phyloP scores from a whole-genome alignment of 2,888 invertebrate species.

The Lasioglossum figueresi region DNA sequence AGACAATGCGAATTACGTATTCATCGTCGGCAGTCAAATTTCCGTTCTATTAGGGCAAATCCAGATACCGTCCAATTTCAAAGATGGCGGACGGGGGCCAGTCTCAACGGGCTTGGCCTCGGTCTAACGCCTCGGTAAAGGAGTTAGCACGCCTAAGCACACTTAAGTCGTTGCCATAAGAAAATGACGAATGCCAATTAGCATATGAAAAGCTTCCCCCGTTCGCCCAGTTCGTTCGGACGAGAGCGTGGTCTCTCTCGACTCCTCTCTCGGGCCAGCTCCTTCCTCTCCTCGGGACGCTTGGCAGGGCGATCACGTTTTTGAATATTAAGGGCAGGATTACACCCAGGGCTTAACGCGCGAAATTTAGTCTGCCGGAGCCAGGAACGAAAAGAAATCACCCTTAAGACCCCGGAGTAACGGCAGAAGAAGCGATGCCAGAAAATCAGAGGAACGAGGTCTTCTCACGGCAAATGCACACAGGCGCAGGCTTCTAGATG shows the following conservation, averaged over 20 bases:
- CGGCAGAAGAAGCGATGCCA: constrained; percentile 36
- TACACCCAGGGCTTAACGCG: constrained; percentile 83
- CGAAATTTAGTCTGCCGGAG: constrained; percentile 82
- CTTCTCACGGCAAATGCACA: background rate
- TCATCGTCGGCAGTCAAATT: background rate
- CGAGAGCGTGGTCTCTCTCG: constrained; percentile 31
- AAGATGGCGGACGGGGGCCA: constrained; percentile 38
- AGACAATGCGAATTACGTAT: background rate
- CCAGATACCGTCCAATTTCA: constrained; percentile 47
- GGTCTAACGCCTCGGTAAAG: constrained; percentile 60
- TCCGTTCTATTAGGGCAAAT: constrained; percentile 17
- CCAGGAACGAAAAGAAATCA: constrained; percentile 75
- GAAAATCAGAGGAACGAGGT: constrained; percentile 32
- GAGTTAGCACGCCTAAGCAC: constrained; percentile 80
- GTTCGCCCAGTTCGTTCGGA: constrained; percentile 60
- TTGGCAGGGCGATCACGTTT: constrained; percentile 84
- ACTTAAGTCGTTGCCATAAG: constrained; percentile 82
- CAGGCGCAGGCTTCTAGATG: background rate
- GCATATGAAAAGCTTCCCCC: constrained; percentile 83
- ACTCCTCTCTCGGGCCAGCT: constrained; percentile 60
- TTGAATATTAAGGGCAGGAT: constrained; percentile 84
- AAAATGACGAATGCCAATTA: constrained; percentile 84
- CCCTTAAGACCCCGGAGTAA: constrained; percentile 74
- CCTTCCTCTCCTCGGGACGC: constrained; percentile 57
- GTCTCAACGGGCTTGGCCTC: constrained; percentile 12